These are phyloP conservation scores for Mareca strepera DNA, from an alignment of 2,797 vertebrate species.

Conservation along the genomic window DNA sequence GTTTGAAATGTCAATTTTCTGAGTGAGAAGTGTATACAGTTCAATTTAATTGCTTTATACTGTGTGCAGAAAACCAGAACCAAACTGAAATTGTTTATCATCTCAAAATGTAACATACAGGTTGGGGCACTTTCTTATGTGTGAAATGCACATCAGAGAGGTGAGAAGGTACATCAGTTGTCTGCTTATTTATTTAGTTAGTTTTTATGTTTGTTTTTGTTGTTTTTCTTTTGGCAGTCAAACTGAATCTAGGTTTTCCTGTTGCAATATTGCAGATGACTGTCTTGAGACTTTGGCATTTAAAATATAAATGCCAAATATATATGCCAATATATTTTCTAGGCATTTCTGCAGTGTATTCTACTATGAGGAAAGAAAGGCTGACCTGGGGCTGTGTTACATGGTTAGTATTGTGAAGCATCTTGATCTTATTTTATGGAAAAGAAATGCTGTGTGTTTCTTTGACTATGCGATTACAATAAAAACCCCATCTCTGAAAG, in stretches of 20 bases:
- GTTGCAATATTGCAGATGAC: neutral
- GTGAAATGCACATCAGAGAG: neutral
- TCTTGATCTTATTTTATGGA: neutral
- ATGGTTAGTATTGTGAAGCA: neutral
- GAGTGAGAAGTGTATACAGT: neutral
- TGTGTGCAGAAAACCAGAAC: neutral
- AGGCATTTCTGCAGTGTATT: neutral
- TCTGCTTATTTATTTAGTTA: neutral
- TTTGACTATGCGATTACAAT: neutral
- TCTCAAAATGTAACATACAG: neutral
- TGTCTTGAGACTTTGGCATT: neutral
- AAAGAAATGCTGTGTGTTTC: neutral
- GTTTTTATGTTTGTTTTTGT: neutral
- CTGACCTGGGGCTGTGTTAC: neutral
- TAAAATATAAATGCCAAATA: neutral
- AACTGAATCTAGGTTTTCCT: neutral
- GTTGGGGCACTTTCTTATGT: neutral
- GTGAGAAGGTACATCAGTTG: neutral
- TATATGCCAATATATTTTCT: neutral
- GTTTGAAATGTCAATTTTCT: conserved; percentile 38
- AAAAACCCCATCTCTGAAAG: neutral
- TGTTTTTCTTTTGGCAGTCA: neutral
- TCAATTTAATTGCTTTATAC: conserved; percentile 32
- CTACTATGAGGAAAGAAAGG: neutral
- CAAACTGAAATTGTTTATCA: neutral